Base-by-base conservation (phyloP, 1,140 invertebrate genomes). In the Coptotermes formosanus region DNA sequence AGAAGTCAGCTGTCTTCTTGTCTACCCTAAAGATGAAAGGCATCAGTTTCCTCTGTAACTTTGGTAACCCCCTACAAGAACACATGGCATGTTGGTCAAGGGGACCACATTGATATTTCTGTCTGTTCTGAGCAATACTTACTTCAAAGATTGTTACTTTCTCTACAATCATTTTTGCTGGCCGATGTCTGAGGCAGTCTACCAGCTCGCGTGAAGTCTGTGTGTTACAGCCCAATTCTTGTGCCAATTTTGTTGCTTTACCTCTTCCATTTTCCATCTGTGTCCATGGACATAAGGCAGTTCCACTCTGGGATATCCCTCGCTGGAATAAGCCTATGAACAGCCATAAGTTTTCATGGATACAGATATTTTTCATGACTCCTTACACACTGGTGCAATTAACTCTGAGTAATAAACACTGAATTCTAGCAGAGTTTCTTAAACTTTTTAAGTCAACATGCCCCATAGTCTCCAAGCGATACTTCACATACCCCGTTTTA, bases 241-340 rank as follows among this genome's bases (percentile, higher is more conserved):
- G 86, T 12, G 91, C 92, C n/a, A 94, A 88, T 87, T 91, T 89
- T 12, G 90, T 87, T 0, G 93, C 91, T 87, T 92, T 92, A 81
- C 89, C 89, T 9, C 89, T 87, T 0, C 92, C 91, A 83, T 92
- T 90, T 69, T 90, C 88, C 38, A 91, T 91, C 44, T 93, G 89
- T 0, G 93, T 93, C 94, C 92, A 95, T 44, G 91, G 91, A 84
- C 91, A 92, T 16, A 95, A 88, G 23, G 93, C 93, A n/a, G 93
- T 93, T n/a, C 94, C 94, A 87, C 92, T 93, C 90, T 93, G 91
- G 43, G 93, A 88, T 45, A 95, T 92, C 1, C 92, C 92, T 84
- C 92, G 91, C 75, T 93, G 90, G 88, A 95, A 94, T 81, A 94
- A 89, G 86, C 91, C 92, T 93, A 88, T 85, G 85, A 88, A 85